Evolutionary conservation across 2,888 invertebrate species (phyloP), one percentile per base, ranked within the genome.

Genomic region (Zygaena filipendulae): DNA sequence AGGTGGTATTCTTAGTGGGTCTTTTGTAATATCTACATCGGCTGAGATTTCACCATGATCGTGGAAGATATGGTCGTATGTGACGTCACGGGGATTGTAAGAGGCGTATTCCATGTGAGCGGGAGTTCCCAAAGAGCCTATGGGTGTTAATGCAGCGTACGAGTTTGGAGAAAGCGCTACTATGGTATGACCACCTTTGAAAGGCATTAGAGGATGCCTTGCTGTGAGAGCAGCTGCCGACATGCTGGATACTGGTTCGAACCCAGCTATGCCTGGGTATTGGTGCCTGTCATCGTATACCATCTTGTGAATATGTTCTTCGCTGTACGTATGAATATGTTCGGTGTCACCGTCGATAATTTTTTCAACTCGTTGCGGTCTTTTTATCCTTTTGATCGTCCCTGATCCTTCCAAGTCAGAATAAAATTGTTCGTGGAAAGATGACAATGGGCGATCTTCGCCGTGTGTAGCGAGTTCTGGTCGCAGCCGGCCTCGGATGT

Each of bases 301-400:
- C 30, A 79, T 45, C 42, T 80, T 80, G 38, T 80, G 80, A 30
- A 81, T 67, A 27, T 81, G 80, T 41, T 81, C 81, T 43, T 80
- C 81, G 36, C 70, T 80, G 36, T 77, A 81, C 1, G 79, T 79
- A 41, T 81, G 81, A 37, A 81, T 75, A 36, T 81, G 81, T 52
- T 81, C 81, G 37, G 72, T 77, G 45, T 81, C 69, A 33, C 80
- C 80, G 33, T 81, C 80, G 38, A 81, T 60, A 39, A 77, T 79
- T 59, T 81, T 81, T 54, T 81, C 80, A 23, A 81, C 63, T 42
- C 80, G 60, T 47, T 68, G 77, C 26, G 80, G 80, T 52, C 71
- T 79, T 38, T 51, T 72, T 7, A 72, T 55, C 47, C 71, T 80
- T 43, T 59, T 68, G 27, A 80, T 63, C 13, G 72, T 74, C 21